Base-by-base conservation (phyloP, 2,888 invertebrate species). In the Isotomurus palustris region DNA sequence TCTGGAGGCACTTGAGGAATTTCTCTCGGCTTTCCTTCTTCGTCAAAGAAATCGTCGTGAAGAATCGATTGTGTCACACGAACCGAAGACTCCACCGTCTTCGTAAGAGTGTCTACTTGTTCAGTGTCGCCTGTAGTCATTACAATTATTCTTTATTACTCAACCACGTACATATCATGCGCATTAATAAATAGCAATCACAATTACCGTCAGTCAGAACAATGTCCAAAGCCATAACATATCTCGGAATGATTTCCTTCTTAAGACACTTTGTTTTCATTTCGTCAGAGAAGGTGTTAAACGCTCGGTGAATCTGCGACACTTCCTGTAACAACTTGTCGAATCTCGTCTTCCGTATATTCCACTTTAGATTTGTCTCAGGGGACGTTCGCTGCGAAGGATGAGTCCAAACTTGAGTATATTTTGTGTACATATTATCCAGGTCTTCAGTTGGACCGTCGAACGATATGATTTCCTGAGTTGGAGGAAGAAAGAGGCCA, bases 161-260 rank as follows among this genome's bases (percentile, higher is more conserved):
- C n/a, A n/a, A 40, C 5, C 10, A 14, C 19, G 40, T n/a, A 19
- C 17, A 40, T 40, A 17, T n/a, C 10, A 17, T 24, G 14, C 6
- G 17, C 43, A 19, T 24, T 25, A 47, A n/a, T 43, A 8, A 40
- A 19, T 44, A 29, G 5, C 22, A 12, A 22, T 44, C 44, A 41
- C 47, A 32, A 22, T 49, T 51, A 53, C 65, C 60, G 40, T 66
- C 68, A 21, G 56, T 68, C 14, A 66, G 56, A 10, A 62, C 60
- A 10, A 68, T 36, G 22, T 68, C 68, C 21, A 68, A 27, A 10
- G 63, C 63, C 36, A 60, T 54, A 17, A 65, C 58, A 47, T 68
- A 63, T 17, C 66, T 17, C 12, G 56, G 56, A 25, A 68, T 50
- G 27, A 68, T 63, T 52, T 60, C 43, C 22, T 61, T 49, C 24